phyloP scores from a whole-genome alignment of 2,797 vertebrate species.

The Tarsius wallacei region DNA sequence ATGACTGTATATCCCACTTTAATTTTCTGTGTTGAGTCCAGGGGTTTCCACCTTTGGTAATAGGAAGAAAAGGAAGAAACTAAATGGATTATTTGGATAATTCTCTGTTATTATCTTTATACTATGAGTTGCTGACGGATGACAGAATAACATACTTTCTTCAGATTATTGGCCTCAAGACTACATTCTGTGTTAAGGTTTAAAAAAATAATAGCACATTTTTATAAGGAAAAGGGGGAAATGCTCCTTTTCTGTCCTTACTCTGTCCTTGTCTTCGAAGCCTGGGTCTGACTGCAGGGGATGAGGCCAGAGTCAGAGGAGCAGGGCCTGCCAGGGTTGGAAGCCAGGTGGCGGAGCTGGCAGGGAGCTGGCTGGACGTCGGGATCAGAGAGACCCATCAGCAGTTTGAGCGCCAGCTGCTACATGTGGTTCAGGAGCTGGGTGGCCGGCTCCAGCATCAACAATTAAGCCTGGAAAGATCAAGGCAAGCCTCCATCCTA shows the following conservation, averaged over 20 bases:
- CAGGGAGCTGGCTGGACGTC: neutral
- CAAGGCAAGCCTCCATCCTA: neutral
- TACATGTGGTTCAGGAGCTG: neutral
- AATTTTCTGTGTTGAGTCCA: conserved; percentile 14
- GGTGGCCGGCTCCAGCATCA: neutral
- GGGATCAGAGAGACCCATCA: neutral
- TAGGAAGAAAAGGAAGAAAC: neutral
- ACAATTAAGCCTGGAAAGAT: neutral
- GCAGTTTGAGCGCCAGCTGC: neutral
- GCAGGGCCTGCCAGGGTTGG: neutral
- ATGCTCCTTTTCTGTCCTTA: neutral
- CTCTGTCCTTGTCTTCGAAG: neutral
- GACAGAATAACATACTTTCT: neutral
- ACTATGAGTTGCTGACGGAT: neutral
- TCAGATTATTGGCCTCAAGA: neutral
- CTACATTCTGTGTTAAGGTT: neutral
- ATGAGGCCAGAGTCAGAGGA: neutral
- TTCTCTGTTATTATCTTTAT: neutral
- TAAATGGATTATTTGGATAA: neutral
- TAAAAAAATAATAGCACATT: neutral
- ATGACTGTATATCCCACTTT: neutral
- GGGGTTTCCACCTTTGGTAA: neutral
- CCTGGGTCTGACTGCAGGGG: neutral
- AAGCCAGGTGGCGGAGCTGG: neutral
- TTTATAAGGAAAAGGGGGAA: neutral